phyloP scores from a whole-genome alignment of 1,140 invertebrate species.

The Neuroterus valhalla region DNA sequence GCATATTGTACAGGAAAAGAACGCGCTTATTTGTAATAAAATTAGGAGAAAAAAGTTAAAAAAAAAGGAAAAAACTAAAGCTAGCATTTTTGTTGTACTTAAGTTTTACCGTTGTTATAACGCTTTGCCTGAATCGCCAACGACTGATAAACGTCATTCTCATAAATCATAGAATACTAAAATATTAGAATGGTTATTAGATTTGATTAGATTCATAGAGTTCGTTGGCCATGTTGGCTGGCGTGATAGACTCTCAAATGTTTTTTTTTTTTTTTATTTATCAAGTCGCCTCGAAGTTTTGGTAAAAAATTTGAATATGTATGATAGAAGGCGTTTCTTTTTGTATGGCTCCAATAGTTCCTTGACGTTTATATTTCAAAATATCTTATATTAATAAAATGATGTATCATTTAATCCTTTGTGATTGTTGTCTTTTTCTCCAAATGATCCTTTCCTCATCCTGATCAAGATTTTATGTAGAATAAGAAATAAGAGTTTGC shows the following conservation, averaged over 20 bases:
- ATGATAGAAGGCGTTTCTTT: conserved; percentile 51
- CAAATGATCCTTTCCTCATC: not conserved
- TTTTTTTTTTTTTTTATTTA: conserved; percentile 24
- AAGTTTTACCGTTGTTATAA: conserved; percentile 50
- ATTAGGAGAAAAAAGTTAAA: conserved; percentile 35
- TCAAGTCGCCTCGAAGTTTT: conserved; percentile 44
- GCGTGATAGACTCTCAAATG: conserved; percentile 10
- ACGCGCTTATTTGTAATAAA: conserved; percentile 38
- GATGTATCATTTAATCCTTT: conserved; percentile 65
- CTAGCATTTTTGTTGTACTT: conserved; percentile 53
- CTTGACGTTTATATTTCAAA: conserved; percentile 71
- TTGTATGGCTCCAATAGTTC: conserved; percentile 68
- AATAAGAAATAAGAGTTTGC: too few species aligned
- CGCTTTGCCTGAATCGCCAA: conserved; percentile 14
- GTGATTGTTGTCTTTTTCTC: conserved; percentile 38
- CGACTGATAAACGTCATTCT: not conserved
- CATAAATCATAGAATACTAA: not conserved
- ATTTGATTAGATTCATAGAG: conserved; percentile 31
- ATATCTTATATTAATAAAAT: conserved; percentile 70
- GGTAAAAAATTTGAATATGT: conserved; percentile 39
- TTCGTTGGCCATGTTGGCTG: conserved; percentile 40
- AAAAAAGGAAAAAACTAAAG: conserved; percentile 42
- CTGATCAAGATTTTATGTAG: not conserved
- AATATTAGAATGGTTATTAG: conserved; percentile 33
- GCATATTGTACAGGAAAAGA: conserved; percentile 48